Evolutionary conservation across 2,797 vertebrate genomes (phyloP).

Genomic region (Petrocephalus sullivani): DNA sequence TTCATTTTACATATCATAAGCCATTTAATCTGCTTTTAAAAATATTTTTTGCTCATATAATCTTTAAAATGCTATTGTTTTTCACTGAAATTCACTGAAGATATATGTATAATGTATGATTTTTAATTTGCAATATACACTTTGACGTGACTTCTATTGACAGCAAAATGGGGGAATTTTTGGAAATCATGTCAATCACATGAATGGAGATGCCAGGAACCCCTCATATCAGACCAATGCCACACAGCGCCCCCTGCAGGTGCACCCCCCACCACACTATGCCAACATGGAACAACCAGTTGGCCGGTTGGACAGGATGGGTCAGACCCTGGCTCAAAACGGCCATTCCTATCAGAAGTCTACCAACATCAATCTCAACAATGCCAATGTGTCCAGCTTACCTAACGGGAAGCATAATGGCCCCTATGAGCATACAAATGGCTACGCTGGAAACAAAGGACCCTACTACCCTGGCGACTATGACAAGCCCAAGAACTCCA

Average conservation of each 20-base stretch:
- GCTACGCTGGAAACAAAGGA: constrained; percentile 48
- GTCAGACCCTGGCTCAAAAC: constrained; percentile 39
- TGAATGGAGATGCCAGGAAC: constrained; percentile 72
- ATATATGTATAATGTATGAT: not conserved
- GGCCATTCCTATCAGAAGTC: constrained; percentile 67
- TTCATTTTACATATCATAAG: not conserved
- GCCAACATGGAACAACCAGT: constrained; percentile 46
- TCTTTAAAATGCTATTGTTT: not conserved
- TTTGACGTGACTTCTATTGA: constrained; percentile 42
- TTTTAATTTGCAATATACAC: not conserved
- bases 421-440: constrained; percentile 61
- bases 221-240: constrained; percentile 78
- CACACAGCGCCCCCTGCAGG: constrained; percentile 89
- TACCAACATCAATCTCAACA: constrained; percentile 94
- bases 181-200: constrained; percentile 86
- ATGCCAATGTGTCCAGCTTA: constrained; percentile 79
- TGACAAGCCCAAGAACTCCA: constrained; percentile 66
- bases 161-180: constrained; percentile 92
- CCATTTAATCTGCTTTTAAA: constrained; percentile 5
- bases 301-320: constrained; percentile 18
- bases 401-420: constrained; percentile 62
- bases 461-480: constrained; percentile 58
- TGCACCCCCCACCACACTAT: constrained; percentile 65
- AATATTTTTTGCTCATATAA: constrained; percentile 12
- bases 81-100: not conserved